Conservation (phyloP, 2,888 invertebrate species). For the Brachylomia viminalis region DNA sequence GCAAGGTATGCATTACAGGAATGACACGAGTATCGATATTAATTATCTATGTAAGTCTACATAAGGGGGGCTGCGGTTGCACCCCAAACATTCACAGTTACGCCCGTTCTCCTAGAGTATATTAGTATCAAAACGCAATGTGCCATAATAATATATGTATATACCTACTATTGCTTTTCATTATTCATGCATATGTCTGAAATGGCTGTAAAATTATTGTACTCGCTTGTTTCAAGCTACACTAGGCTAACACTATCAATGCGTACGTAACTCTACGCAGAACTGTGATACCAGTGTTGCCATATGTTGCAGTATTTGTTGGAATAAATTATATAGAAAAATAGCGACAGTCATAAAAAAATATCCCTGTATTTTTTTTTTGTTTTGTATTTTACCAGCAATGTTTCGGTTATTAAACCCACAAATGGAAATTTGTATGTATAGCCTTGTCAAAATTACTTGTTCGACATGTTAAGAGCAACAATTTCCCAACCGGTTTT, state of each 20-base stretch:
- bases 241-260: slow-evolving; percentile 54
- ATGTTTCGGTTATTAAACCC: neutral
- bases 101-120: too few species aligned
- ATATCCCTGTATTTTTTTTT: neutral
- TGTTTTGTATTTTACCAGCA: neutral
- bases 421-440: neutral
- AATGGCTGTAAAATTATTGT: slow-evolving; percentile 53
- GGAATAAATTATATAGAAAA: slow-evolving; percentile 6
- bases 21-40: neutral
- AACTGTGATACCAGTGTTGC: slow-evolving; percentile 42
- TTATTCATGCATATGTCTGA: slow-evolving; percentile 36
- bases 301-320: slow-evolving; percentile 15
- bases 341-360: neutral
- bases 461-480: neutral
- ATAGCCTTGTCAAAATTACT: neutral
- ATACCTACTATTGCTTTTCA: slow-evolving; percentile 24
- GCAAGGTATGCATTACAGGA: neutral
- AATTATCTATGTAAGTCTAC: neutral
- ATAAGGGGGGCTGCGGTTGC: neutral
- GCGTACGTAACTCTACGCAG: slow-evolving; percentile 35
- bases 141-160: neutral
- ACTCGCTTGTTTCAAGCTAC: slow-evolving; percentile 54
- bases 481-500: too few species aligned
- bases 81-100: neutral
- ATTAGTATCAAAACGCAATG: slow-evolving; percentile 1